phyloP scores from a whole-genome alignment of 2,888 invertebrate genomes.

The Hedya salicella region DNA sequence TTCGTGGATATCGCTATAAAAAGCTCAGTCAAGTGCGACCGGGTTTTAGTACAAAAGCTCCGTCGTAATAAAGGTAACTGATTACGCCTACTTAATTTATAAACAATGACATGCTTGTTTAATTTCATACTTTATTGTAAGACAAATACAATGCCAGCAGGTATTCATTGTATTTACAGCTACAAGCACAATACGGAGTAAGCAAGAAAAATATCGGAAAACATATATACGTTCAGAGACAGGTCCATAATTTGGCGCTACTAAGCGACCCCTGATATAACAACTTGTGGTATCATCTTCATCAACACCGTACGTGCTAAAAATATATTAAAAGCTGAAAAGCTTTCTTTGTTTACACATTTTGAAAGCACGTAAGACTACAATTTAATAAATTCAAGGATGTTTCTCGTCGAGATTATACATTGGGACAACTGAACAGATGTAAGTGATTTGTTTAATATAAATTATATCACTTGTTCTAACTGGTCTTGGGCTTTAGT shows the following conservation, averaged over 20 bases:
- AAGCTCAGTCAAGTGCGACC: slow-evolving; percentile 25
- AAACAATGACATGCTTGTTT: background rate
- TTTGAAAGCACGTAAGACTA: background rate
- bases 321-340: slow-evolving; percentile 12
- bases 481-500: no score
- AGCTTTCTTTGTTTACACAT: slow-evolving; percentile 22
- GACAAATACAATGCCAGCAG: no score
- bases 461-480: no score
- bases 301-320: slow-evolving; percentile 35
- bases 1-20: slow-evolving; percentile 32
- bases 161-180: no score
- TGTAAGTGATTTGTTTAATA: no score
- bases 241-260: slow-evolving; percentile 10
- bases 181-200: no score
- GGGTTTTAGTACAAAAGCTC: slow-evolving; percentile 1
- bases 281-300: slow-evolving; percentile 31
- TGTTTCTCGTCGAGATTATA: no score
- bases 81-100: no score
- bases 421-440: no score
- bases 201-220: no score
- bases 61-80: background rate
- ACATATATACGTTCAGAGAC: background rate
- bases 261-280: slow-evolving; percentile 23
- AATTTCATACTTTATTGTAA: no score
- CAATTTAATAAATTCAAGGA: background rate